Evolutionary conservation across 2,113 vertebrate genomes (phyloP).

Genomic region (Leiothrix lutea): DNA sequence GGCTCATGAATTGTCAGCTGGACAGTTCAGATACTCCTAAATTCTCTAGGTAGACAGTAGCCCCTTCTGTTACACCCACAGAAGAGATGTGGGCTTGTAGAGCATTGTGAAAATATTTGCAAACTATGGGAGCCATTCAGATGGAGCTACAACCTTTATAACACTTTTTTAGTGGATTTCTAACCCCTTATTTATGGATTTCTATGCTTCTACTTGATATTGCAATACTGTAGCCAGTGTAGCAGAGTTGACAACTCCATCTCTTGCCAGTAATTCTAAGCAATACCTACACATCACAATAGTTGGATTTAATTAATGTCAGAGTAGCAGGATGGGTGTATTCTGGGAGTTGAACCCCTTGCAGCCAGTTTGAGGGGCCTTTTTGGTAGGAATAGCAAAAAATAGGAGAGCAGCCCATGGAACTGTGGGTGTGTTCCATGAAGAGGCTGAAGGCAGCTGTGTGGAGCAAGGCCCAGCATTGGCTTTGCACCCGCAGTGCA

Average conservation of each 20-base stretch:
- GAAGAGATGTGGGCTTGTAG: background rate
- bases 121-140: background rate
- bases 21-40: background rate
- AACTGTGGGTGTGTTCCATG: background rate
- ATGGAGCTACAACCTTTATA: background rate
- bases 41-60: background rate
- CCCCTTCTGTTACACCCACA: background rate
- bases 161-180: background rate
- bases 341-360: background rate
- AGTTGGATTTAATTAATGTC: background rate
- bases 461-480: background rate
- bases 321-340: background rate
- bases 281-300: background rate
- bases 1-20: background rate
- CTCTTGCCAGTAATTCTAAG: background rate
- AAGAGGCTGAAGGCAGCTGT: background rate
- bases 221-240: background rate
- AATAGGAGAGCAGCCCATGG: background rate
- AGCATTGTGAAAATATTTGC: background rate
- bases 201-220: background rate
- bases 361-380: background rate
- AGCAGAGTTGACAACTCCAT: background rate
- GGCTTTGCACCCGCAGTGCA: background rate
- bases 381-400: background rate
- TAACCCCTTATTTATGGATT: background rate